Conservation (phyloP, 2,888 invertebrate genomes). For the Campoletis raptor region DNA sequence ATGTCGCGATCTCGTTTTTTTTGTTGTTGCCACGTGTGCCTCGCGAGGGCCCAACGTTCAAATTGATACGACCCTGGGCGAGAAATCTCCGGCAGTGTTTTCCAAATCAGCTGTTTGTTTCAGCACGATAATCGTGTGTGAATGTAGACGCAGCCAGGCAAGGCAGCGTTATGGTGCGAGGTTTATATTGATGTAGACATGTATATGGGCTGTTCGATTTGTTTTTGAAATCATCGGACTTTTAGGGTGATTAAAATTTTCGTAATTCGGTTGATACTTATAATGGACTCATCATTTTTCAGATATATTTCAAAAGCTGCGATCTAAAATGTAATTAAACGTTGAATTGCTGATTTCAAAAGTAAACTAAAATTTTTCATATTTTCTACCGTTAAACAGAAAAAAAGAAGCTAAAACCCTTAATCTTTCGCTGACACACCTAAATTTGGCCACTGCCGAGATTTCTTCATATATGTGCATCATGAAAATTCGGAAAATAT, state of each 20-base stretch:
- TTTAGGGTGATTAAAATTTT: neutral
- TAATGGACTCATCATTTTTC: neutral
- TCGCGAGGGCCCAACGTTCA: conserved; percentile 49
- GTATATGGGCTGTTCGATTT: conserved; percentile 4
- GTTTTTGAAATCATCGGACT: neutral
- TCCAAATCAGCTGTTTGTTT: conserved; percentile 82
- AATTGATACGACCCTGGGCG: conserved; percentile 68
- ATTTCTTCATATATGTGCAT: no score
- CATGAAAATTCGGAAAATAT: no score
- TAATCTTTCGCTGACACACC: no score
- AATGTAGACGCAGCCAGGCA: conserved; percentile 17
- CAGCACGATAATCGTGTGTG: conserved; percentile 45
- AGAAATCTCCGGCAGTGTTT: conserved; percentile 74
- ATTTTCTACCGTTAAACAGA: neutral
- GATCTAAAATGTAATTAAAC: neutral
- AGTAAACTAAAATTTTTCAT: neutral
- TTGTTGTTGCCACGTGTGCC: conserved; percentile 53
- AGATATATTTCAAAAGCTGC: neutral
- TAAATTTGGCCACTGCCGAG: no score
- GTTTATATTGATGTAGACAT: neutral
- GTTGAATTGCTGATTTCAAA: neutral
- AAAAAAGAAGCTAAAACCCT: no score
- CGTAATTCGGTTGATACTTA: neutral
- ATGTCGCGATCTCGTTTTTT: conserved; percentile 2
- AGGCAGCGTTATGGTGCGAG: conserved; percentile 7